Evolutionary conservation across 1,140 invertebrate genomes (phyloP), one percentile per base, ranked within the genome.

Genomic region (Idris sp.): DNA sequence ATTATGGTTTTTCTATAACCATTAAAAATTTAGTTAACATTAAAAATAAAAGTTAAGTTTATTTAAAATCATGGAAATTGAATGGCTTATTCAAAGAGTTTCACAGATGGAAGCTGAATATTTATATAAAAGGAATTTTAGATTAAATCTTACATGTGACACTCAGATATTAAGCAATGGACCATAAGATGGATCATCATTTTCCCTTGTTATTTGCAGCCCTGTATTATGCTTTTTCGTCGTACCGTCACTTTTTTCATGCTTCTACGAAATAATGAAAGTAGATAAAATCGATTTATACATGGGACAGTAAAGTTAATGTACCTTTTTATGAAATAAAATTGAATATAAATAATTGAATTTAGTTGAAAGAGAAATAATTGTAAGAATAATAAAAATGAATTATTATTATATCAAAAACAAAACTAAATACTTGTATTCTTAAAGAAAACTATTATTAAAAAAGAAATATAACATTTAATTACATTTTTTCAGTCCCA

Each of bases 151-250:
- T 58, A 51, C 46, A 64, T 56, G 65, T 67, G 64, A 76, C 77
- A 74, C 58, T 64, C 25, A 68, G 59, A 74, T 72, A 78, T 76
- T 76, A 78, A 74, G 76, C 73, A 78, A 78, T 67, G 77, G 68
- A 68, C 64, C 74, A 33, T 65, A 78, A 78, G 77, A 78, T 64
- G 77, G 77, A 78, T 78, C 77, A 71, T 78, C 77, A 62, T 74
- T 68, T 76, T 74, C 61, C 64, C 64, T 76, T 72, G 53, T 74
- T 73, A 76, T 74, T 62, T 30, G 53, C 54, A 72, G 28, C 44
- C 58, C 65, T 51, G 33, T 62, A 64, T 53, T 58, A 59, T 51
- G 38, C 49, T 72, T 67, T 76, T 72, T 56, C 65, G 22, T 41
- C 46, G 43, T 46, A 53, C 25, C 38, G 13, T 44, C 30, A 53